A percentile compares a stretch with the other conserved stretches of the same genome.
phyloP scores from a whole-genome alignment of 2,113 vertebrate genomes.

The Siniperca knerii region DNA sequence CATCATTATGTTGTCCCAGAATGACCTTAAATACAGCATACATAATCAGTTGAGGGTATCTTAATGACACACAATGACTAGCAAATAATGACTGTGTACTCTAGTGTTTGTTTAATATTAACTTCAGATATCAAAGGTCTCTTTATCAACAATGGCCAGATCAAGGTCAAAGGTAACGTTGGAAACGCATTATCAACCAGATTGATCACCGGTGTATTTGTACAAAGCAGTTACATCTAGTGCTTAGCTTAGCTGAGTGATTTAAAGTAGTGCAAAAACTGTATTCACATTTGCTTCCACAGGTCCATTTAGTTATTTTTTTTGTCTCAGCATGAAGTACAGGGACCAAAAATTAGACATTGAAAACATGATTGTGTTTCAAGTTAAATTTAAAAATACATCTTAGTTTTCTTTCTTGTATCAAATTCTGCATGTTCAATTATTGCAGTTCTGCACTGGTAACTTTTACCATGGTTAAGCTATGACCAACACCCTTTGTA shows the following conservation, averaged over 20 bases:
- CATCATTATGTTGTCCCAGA: not conserved
- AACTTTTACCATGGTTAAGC: not conserved
- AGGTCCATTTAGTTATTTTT: not conserved
- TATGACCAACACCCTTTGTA: slow-evolving; percentile 31
- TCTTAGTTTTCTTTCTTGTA: not conserved
- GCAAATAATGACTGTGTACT: not conserved
- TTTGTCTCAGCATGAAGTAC: not conserved
- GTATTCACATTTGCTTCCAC: not conserved
- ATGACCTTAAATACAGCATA: not conserved
- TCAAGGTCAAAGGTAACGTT: slow-evolving; percentile 42
- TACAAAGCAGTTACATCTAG: not conserved
- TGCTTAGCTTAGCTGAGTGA: slow-evolving; percentile 2
- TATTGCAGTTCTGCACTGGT: not conserved
- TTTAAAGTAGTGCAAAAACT: not conserved
- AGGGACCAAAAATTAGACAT: not conserved
- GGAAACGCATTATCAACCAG: not conserved
- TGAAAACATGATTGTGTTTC: not conserved
- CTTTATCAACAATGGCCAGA: slow-evolving; percentile 28
- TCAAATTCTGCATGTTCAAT: not conserved
- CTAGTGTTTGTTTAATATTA: slow-evolving; percentile 36
- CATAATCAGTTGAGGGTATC: not conserved
- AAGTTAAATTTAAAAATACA: not conserved
- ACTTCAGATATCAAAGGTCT: slow-evolving; percentile 61
- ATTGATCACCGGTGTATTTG: not conserved
- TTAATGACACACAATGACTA: not conserved